Evolutionary conservation across 2,797 vertebrate species (phyloP).

Genomic region (Tangara arthus): DNA sequence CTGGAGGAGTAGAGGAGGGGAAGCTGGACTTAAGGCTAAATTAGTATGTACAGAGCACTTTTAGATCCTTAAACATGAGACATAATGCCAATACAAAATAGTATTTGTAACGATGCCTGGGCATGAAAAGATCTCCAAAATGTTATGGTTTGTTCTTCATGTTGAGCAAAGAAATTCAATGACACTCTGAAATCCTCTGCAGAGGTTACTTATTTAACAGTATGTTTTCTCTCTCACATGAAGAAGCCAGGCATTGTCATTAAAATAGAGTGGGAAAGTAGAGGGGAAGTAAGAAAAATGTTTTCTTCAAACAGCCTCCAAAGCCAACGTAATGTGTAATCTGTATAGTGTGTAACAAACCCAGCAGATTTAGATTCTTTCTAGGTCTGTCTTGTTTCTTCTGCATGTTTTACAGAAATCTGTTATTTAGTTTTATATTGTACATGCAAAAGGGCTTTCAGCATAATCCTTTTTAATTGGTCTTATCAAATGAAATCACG

Average conservation of each 20-base stretch:
- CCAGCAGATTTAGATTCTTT: constrained; percentile 9
- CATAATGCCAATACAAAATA: not conserved
- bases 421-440: constrained; percentile 44
- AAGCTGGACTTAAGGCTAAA: not conserved
- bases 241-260: constrained; percentile 5
- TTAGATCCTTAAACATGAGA: not conserved
- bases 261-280: not conserved
- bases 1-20: not conserved
- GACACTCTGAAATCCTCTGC: not conserved
- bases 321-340: not conserved
- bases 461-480: constrained; percentile 27
- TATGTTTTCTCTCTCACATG: not conserved
- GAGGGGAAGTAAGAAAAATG: not conserved
- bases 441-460: constrained; percentile 39
- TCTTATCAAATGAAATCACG: constrained; percentile 50
- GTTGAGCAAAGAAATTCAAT: not conserved
- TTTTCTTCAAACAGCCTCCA: not conserved
- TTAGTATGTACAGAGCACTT: not conserved
- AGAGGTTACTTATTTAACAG: not conserved
- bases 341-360: constrained; percentile 19
- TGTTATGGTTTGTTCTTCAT: not conserved
- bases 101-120: not conserved
- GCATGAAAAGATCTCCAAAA: not conserved
- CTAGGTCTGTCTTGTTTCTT: constrained; percentile 40
- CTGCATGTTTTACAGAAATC: constrained; percentile 30